Evolutionary conservation across 2,888 invertebrate species (phyloP).

Genomic region (Coenonympha glycerion): DNA sequence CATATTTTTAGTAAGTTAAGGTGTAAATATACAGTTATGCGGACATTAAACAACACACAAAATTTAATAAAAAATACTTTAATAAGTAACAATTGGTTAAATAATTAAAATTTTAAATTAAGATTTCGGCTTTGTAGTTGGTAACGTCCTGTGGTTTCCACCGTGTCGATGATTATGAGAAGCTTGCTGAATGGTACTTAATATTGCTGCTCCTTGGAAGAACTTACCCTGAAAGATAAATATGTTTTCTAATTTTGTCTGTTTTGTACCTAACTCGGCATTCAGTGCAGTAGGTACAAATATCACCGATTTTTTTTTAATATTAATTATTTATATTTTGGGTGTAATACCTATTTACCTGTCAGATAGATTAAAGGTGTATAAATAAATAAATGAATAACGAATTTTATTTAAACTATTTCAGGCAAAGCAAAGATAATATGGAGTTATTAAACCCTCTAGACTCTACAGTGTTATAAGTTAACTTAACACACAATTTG

Average conservation of each 20-base stretch:
- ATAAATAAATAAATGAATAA: no score
- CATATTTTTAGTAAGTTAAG: no score
- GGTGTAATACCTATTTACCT: no score
- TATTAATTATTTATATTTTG: no score
- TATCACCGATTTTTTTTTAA: no score
- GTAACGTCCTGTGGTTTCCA: conserved; percentile 14
- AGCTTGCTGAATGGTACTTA: conserved; percentile 39
- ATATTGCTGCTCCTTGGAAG: conserved; percentile 40
- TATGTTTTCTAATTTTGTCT: conserved; percentile 6
- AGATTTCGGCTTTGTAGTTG: neutral
- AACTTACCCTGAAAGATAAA: conserved; percentile 39
- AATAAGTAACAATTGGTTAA: neutral
- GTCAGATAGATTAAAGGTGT: no score
- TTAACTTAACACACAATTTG: conserved; percentile 1
- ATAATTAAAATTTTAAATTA: neutral
- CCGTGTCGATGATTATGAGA: conserved; percentile 32
- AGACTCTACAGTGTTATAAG: neutral
- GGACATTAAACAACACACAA: no score
- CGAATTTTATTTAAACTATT: neutral
- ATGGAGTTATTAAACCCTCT: neutral
- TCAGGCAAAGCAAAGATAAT: neutral
- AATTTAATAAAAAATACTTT: neutral
- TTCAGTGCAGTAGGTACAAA: no score
- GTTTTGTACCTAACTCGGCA: neutral
- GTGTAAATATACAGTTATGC: no score